Percentiles rank a stretch among this genome's conserved stretches.
phyloP scores from a whole-genome alignment of 2,797 vertebrate genomes.

The Huso huso region DNA sequence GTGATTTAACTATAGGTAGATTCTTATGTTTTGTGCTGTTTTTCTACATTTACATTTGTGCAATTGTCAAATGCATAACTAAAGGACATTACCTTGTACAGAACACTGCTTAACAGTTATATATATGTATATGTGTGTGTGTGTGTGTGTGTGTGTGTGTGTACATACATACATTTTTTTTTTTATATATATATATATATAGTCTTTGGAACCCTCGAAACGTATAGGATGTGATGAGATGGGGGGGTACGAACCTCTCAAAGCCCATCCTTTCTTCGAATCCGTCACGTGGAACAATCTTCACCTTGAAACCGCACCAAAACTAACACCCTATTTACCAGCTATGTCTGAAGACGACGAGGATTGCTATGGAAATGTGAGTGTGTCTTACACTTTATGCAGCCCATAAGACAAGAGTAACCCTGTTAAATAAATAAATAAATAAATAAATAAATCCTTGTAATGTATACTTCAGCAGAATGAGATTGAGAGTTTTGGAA shows the following conservation, averaged over 20 bases:
- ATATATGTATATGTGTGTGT: not conserved
- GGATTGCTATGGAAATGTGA: constrained; percentile 97
- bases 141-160: not conserved
- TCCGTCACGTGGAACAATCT: constrained; percentile 83
- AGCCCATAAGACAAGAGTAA: too few species aligned
- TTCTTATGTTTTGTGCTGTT: too few species aligned
- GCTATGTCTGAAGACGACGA: constrained; percentile 98
- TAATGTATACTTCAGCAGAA: too few species aligned
- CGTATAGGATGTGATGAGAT: constrained; percentile 94
- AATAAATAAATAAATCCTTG: too few species aligned
- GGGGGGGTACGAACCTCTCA: constrained; percentile 83
- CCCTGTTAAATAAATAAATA: too few species aligned
- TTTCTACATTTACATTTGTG: too few species aligned
- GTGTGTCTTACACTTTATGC: constrained; percentile 17
- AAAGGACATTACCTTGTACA: too few species aligned
- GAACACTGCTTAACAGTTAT: not conserved
- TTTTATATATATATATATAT: not conserved
- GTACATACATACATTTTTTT: not conserved
- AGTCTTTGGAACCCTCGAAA: constrained; percentile 90
- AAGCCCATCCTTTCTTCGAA: constrained; percentile 88
- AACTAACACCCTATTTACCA: constrained; percentile 91
- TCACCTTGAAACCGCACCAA: constrained; percentile 86
- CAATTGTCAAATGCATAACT: too few species aligned
- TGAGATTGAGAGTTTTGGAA: too few species aligned
- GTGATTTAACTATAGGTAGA: too few species aligned